Percentiles rank a stretch among this genome's conserved stretches.
Conservation (phyloP, 2,797 vertebrate genomes). For the Craterocephalus amniculus region DNA sequence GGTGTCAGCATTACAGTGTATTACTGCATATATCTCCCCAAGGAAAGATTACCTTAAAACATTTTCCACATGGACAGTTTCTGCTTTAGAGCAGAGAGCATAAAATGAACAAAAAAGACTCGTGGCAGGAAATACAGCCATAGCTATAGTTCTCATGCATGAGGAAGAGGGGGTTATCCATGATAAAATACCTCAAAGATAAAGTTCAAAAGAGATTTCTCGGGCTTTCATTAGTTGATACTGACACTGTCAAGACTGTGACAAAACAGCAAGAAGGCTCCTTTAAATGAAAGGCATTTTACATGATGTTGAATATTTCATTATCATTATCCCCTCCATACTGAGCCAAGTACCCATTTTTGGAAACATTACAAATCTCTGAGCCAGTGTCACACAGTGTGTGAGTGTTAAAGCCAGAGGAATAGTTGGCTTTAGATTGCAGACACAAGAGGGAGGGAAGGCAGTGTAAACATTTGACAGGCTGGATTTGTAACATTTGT, state of each 20-base stretch:
- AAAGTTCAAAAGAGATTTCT: conserved; percentile 44
- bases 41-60: conserved; percentile 72
- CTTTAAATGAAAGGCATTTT: conserved; percentile 66
- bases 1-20: conserved; percentile 53
- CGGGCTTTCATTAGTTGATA: conserved; percentile 58
- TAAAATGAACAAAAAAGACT: conserved; percentile 62
- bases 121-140: conserved; percentile 43
- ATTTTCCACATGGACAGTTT: conserved; percentile 62
- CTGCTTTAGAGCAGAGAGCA: conserved; percentile 43
- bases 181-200: conserved; percentile 61
- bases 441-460: conserved; percentile 35
- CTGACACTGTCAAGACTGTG: conserved; percentile 57
- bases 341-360: conserved; percentile 63
- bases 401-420: conserved; percentile 44
- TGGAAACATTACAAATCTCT: conserved; percentile 66
- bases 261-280: conserved; percentile 62
- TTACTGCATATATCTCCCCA: conserved; percentile 55
- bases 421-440: conserved; percentile 47
- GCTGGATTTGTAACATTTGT: conserved; percentile 41
- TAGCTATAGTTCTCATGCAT: conserved; percentile 47
- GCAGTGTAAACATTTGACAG: conserved; percentile 43
- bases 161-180: conserved; percentile 10
- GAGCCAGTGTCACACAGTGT: conserved; percentile 46
- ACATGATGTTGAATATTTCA: conserved; percentile 71
- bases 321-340: conserved; percentile 68